Conservation (phyloP, 2,888 invertebrate genomes). For the Dasysyrphus albostriatus region DNA sequence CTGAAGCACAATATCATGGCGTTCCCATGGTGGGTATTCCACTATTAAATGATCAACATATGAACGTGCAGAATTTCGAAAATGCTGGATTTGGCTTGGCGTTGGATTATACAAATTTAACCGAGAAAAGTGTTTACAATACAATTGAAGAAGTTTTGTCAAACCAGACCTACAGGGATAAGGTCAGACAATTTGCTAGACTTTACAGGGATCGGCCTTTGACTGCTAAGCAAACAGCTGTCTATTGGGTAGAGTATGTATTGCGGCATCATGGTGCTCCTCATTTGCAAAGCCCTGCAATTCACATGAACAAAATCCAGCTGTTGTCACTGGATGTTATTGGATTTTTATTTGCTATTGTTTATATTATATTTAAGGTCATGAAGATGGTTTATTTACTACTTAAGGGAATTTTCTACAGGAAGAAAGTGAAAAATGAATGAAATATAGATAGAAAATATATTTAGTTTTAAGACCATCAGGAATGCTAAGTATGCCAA, state of each 20-base stretch:
- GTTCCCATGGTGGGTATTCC: conserved; percentile 90
- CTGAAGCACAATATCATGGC: conserved; percentile 90
- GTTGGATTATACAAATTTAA: conserved; percentile 72
- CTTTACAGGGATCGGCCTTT: conserved; percentile 85
- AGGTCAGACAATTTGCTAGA: conserved; percentile 82
- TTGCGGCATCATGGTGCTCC: conserved; percentile 85
- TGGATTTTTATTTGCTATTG: conserved; percentile 66
- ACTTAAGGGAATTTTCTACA: background rate
- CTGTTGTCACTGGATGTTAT: conserved; percentile 84
- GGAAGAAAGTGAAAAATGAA: background rate
- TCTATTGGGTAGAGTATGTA: conserved; percentile 86
- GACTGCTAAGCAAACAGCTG: conserved; percentile 84
- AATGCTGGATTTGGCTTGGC: conserved; percentile 84
- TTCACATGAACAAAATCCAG: conserved; percentile 83
- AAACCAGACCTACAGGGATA: conserved; percentile 77
- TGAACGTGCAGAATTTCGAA: conserved; percentile 90
- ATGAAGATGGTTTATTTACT: background rate
- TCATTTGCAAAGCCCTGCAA: conserved; percentile 84
- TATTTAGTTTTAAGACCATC: background rate
- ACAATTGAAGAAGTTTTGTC: conserved; percentile 77
- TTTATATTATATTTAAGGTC: background rate
- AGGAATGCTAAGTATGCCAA: too few relatives aligned
- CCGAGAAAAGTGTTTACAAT: conserved; percentile 64
- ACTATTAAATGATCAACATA: conserved; percentile 91
- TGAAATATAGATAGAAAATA: background rate